These are phyloP conservation scores for Aporophyla nigra DNA, from an alignment of 2,888 invertebrate genomes.

Conservation along the genomic window DNA sequence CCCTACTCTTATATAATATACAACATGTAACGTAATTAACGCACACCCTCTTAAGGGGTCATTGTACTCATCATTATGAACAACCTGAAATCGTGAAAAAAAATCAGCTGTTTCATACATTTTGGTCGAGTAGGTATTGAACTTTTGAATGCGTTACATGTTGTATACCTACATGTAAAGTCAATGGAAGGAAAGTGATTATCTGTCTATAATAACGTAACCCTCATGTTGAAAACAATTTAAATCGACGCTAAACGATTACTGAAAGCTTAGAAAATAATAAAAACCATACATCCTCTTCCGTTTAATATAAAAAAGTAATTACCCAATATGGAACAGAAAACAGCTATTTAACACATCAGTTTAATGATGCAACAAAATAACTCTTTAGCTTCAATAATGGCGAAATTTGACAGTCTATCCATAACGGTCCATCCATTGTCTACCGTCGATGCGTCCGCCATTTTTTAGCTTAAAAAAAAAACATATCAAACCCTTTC, in stretches of 20 bases:
- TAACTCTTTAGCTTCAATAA: constrained; percentile 83
- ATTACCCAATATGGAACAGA: constrained; percentile 62
- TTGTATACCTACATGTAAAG: neutral
- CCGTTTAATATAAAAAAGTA: constrained; percentile 65
- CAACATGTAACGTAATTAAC: too few species aligned
- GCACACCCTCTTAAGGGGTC: too few species aligned
- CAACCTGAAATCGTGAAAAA: too few species aligned
- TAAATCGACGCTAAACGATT: constrained; percentile 32
- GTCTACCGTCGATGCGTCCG: constrained; percentile 84
- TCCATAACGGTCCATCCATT: constrained; percentile 86
- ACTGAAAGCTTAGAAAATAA: constrained; percentile 27
- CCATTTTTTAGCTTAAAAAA: constrained; percentile 80
- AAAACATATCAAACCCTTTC: constrained; percentile 88
- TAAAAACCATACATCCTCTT: constrained; percentile 66
- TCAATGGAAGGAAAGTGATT: neutral
- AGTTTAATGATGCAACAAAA: constrained; percentile 72
- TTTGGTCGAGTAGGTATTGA: too few species aligned
- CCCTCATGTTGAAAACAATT: neutral
- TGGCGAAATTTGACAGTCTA: constrained; percentile 84
- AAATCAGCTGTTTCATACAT: too few species aligned
- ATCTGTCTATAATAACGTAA: neutral
- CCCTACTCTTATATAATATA: neutral
- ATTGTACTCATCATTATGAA: too few species aligned
- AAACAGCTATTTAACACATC: constrained; percentile 73
- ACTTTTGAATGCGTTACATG: too few species aligned